Evolutionary conservation across 2,113 vertebrate species (phyloP).

Genomic region (Myotis yumanensis): DNA sequence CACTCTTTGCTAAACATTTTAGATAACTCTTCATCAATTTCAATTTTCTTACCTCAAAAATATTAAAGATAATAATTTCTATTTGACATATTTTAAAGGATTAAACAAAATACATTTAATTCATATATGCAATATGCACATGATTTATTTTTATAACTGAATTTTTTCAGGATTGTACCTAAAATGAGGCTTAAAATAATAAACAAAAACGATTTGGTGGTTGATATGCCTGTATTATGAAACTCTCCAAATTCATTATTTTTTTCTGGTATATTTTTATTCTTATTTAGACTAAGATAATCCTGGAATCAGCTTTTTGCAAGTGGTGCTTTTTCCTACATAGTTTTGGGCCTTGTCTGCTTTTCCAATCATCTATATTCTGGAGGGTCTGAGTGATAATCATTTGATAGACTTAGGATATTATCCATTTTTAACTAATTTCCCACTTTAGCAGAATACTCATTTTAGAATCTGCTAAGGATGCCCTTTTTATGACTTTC

Average conservation of each 20-base stretch:
- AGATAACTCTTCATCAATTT: background rate
- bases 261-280: background rate
- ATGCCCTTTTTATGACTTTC: conserved; percentile 64
- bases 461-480: conserved; percentile 74
- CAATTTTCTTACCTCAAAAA: background rate
- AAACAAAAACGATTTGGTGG: background rate
- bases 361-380: conserved; percentile 61
- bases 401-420: conserved; percentile 69
- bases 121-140: background rate
- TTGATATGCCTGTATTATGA: background rate
- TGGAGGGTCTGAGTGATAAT: conserved; percentile 50
- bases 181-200: background rate
- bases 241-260: background rate
- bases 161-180: background rate
- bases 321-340: background rate
- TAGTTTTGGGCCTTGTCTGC: background rate
- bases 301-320: background rate
- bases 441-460: conserved; percentile 71
- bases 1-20: background rate
- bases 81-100: background rate
- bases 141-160: background rate
- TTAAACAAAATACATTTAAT: background rate
- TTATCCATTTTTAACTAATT: conserved; percentile 73
- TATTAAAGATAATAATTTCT: background rate
- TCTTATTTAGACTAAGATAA: background rate